Percentiles rank a stretch among this genome's conserved stretches.
These are phyloP conservation scores for Heliconius hewitsoni DNA, from an alignment of 1,140 invertebrate species.

Conservation along the genomic window DNA sequence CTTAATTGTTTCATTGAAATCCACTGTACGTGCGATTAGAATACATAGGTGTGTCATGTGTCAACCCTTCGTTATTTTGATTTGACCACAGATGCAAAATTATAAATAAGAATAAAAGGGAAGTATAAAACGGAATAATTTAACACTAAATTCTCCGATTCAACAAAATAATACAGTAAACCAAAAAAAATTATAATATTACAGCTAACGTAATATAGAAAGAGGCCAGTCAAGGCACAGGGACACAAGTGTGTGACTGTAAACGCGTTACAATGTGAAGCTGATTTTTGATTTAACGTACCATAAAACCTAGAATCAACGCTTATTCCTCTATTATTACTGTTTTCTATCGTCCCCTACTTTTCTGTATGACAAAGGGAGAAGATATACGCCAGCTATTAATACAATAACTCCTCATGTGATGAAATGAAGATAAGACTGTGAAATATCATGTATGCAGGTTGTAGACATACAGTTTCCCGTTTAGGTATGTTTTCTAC, in stretches of 20 bases:
- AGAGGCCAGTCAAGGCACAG: background rate
- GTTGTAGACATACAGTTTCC: background rate
- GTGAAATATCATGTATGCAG: constrained; percentile 2
- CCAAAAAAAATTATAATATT: background rate
- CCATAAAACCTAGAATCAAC: background rate
- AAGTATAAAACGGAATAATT: too few relatives aligned
- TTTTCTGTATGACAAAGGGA: background rate
- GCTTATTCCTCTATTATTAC: background rate
- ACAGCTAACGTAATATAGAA: background rate
- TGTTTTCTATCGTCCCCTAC: background rate
- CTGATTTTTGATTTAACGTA: background rate
- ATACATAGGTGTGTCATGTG: too few relatives aligned
- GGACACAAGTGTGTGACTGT: background rate
- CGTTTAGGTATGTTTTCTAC: background rate
- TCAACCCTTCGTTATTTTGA: too few relatives aligned
- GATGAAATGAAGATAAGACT: constrained; percentile 1
- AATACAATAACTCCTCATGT: background rate
- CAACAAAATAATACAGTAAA: too few relatives aligned
- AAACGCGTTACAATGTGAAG: background rate
- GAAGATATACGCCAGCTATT: background rate
- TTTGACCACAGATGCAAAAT: too few relatives aligned
- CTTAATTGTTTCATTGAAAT: too few relatives aligned
- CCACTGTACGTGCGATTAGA: too few relatives aligned
- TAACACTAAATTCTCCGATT: too few relatives aligned
- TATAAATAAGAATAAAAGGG: too few relatives aligned